Evolutionary conservation across 2,113 vertebrate species (phyloP).

Genomic region (Gadus chalcogrammus): DNA sequence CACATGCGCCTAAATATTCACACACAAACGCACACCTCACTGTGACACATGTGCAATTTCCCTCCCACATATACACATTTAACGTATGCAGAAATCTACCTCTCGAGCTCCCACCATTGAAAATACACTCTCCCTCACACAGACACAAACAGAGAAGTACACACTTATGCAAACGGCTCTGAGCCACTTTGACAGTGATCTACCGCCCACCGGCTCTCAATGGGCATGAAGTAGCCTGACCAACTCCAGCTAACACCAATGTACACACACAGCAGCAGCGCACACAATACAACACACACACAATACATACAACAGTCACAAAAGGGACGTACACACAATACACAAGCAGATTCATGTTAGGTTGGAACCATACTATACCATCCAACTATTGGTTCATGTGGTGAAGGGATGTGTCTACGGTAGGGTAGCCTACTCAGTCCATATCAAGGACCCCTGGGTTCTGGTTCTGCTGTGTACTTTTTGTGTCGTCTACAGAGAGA

Average conservation of each 20-base stretch:
- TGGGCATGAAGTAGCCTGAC: slow-evolving; percentile 55
- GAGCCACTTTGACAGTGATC: slow-evolving; percentile 68
- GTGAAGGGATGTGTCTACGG: too few species aligned
- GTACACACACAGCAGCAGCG: not conserved
- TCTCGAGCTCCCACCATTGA: slow-evolving; percentile 20
- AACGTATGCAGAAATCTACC: slow-evolving; percentile 44
- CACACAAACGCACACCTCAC: slow-evolving; percentile 18
- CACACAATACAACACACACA: not conserved
- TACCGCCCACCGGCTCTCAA: slow-evolving; percentile 66
- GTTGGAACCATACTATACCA: too few species aligned
- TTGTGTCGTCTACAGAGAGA: too few species aligned
- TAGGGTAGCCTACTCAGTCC: slow-evolving; percentile 26
- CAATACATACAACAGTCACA: slow-evolving; percentile 1
- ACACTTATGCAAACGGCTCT: slow-evolving; percentile 44
- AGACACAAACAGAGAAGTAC: slow-evolving; percentile 8
- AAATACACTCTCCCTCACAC: slow-evolving; percentile 6
- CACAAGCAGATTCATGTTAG: slow-evolving; percentile 35
- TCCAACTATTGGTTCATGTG: too few species aligned
- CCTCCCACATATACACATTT: slow-evolving; percentile 46
- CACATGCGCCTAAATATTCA: too few species aligned
- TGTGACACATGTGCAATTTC: slow-evolving; percentile 52
- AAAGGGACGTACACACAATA: not conserved
- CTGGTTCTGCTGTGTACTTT: not conserved
- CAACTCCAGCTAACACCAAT: slow-evolving; percentile 31
- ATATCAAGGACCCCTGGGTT: slow-evolving; percentile 44